phyloP scores from a whole-genome alignment of 64 coral and sea anemone genomes.

The Trachythela sp. region DNA sequence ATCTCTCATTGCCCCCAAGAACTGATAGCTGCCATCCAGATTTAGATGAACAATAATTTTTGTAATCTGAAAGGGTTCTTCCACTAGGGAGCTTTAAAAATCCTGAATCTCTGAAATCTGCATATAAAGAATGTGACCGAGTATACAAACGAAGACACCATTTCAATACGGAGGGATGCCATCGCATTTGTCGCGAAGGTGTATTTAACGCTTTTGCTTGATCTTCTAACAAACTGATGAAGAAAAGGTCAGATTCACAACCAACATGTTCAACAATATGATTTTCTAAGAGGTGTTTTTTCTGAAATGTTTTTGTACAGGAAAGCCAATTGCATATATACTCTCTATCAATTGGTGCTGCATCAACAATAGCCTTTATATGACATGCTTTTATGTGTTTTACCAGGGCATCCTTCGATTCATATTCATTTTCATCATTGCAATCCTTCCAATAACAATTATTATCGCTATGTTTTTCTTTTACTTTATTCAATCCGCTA shows the following conservation, averaged over 20 bases:
- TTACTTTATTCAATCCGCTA: background rate
- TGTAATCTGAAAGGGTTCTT: conserved; percentile 1
- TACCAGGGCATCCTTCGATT: background rate
- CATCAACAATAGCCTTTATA: background rate
- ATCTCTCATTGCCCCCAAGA: conserved; percentile 1
- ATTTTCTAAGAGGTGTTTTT: background rate
- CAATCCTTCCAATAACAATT: background rate
- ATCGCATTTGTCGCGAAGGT: background rate
- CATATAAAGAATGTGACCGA: background rate
- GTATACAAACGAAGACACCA: background rate
- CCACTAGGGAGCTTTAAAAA: conserved; percentile 6
- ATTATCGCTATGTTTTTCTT: background rate
- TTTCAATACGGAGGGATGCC: conserved; percentile 6
- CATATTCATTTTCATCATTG: background rate
- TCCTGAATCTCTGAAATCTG: background rate
- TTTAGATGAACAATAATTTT: conserved; percentile 4
- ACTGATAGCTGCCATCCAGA: conserved; percentile 23
- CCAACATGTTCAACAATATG: conserved; percentile 6
- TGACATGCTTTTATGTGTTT: background rate
- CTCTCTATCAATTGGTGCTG: background rate
- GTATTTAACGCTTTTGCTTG: background rate
- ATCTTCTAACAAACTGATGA: background rate
- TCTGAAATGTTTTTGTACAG: conserved; percentile 5
- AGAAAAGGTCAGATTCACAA: background rate
- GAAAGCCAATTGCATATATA: background rate